Conservation (phyloP, 1,140 invertebrate species). For the Hyphantria cunea region DNA sequence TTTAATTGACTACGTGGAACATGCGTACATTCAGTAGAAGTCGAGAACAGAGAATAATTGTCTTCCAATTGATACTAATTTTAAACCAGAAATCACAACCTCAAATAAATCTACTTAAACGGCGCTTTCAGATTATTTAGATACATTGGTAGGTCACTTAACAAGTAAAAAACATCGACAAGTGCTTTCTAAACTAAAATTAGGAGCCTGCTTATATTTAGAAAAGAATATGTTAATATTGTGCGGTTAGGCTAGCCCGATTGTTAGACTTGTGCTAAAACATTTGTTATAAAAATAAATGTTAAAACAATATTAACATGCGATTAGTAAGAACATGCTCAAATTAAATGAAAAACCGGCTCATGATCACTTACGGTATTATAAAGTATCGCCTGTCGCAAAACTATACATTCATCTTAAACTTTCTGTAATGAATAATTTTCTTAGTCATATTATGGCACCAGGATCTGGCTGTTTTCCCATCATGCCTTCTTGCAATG, state of each 20-base stretch:
- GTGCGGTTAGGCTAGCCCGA: slow-evolving; percentile 20
- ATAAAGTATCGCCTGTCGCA: slow-evolving; percentile 26
- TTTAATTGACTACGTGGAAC: background rate
- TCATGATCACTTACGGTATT: slow-evolving; percentile 68
- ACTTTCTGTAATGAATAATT: slow-evolving; percentile 25
- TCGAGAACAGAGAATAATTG: background rate
- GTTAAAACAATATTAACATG: slow-evolving; percentile 33
- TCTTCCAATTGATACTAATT: background rate
- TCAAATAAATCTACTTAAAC: background rate
- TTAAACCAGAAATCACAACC: background rate
- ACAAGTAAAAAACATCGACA: slow-evolving; percentile 6
- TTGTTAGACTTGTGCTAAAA: slow-evolving; percentile 4
- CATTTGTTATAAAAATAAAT: slow-evolving; percentile 4
- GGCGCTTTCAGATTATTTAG: background rate
- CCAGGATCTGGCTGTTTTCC: slow-evolving; percentile 13
- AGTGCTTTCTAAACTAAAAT: background rate
- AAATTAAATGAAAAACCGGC: slow-evolving; percentile 59
- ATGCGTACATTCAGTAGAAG: background rate
- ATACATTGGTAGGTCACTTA: background rate
- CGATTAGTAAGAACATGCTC: slow-evolving; percentile 46
- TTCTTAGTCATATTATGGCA: slow-evolving; percentile 2
- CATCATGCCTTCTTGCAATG: slow-evolving; percentile 33
- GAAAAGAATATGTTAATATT: slow-evolving; percentile 6
- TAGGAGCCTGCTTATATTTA: background rate
- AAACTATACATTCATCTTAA: slow-evolving; percentile 35